These are phyloP conservation scores for Carettochelys insculpta DNA, from an alignment of 2,113 vertebrate species.

Conservation along the genomic window DNA sequence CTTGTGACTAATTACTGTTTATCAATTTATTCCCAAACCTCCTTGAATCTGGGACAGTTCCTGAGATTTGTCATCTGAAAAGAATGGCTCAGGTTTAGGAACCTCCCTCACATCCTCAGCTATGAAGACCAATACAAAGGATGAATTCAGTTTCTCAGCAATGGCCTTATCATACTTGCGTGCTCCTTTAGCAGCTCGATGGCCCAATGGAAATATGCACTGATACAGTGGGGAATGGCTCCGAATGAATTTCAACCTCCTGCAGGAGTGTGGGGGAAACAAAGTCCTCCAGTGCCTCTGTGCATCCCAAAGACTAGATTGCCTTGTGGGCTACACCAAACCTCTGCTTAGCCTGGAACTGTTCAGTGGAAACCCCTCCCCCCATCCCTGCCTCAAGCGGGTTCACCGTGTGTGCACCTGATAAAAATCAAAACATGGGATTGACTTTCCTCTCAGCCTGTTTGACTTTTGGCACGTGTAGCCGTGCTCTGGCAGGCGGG, in stretches of 20 bases:
- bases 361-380: background rate
- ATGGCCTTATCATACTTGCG: too few species aligned
- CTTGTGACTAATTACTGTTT: too few species aligned
- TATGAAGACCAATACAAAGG: too few species aligned
- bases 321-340: constrained; percentile 16
- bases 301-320: background rate
- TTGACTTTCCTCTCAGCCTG: constrained; percentile 61
- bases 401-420: constrained; percentile 60
- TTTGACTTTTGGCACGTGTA: constrained; percentile 35
- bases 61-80: too few species aligned
- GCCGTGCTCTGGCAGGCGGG: constrained; percentile 47
- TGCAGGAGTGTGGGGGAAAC: background rate
- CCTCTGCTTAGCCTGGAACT: background rate
- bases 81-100: too few species aligned
- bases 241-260: background rate
- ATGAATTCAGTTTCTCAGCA: too few species aligned
- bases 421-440: constrained; percentile 70
- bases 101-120: too few species aligned
- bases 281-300: background rate
- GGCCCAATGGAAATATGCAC: background rate
- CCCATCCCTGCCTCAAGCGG: constrained; percentile 48
- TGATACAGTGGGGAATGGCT: background rate
- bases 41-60: too few species aligned
- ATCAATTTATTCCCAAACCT: too few species aligned
- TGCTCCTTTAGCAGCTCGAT: too few species aligned